A percentile compares a stretch with the other conserved stretches of the same genome.
phyloP scores from a whole-genome alignment of 2,888 invertebrate genomes.

The Diarsia dahlii region DNA sequence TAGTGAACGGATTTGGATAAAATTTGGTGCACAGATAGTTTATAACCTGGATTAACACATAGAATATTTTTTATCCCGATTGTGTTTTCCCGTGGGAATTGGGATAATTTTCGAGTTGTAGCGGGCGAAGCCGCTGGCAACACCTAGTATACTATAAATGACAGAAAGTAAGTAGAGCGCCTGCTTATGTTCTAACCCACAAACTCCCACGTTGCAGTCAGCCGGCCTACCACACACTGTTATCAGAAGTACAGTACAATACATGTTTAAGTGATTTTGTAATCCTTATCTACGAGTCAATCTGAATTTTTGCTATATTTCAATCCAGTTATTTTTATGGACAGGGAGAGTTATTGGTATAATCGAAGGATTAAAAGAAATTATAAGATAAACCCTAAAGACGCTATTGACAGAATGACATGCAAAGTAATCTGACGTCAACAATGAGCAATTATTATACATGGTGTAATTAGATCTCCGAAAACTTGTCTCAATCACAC shows the following conservation, averaged over 20 bases:
- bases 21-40: too few species aligned
- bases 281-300: slow-evolving; percentile 4
- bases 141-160: too few species aligned
- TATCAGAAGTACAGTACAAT: too few species aligned
- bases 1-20: too few species aligned
- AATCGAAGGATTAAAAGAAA: slow-evolving; percentile 11
- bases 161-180: background rate
- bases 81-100: too few species aligned
- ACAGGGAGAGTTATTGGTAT: background rate
- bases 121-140: too few species aligned
- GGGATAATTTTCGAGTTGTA: too few species aligned
- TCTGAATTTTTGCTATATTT: slow-evolving; percentile 2
- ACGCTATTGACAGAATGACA: slow-evolving; percentile 3
- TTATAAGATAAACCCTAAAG: slow-evolving; percentile 25
- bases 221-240: background rate
- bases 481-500: too few species aligned
- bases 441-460: background rate
- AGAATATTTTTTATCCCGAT: too few species aligned
- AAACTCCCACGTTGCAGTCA: background rate
- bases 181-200: background rate
- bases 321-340: background rate
- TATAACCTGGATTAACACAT: too few species aligned
- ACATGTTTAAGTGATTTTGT: background rate
- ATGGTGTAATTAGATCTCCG: too few species aligned
- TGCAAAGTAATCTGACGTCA: slow-evolving; percentile 8